Conservation (phyloP, 2,888 invertebrate genomes). For the Heliconius ismenius region DNA sequence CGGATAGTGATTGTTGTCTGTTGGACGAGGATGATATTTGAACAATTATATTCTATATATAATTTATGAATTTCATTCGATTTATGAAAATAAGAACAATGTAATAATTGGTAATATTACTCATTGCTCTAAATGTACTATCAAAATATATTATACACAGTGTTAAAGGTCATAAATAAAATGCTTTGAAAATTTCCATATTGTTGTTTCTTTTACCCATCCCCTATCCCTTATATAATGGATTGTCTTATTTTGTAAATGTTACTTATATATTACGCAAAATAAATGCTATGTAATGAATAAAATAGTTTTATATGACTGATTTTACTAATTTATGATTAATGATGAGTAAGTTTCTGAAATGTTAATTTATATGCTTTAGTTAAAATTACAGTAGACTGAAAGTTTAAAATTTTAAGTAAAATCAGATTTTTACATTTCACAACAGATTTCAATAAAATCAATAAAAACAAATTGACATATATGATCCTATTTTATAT, state of each 20-base stretch:
- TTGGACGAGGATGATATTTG: constrained; percentile 76
- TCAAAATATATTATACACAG: constrained; percentile 83
- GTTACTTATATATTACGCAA: too few relatives aligned
- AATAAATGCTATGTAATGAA: too few relatives aligned
- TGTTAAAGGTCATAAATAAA: constrained; percentile 83
- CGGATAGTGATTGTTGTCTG: constrained; percentile 78
- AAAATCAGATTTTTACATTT: too few relatives aligned
- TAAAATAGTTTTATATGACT: too few relatives aligned
- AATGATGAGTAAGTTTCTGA: too few relatives aligned
- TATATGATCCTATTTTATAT: not conserved
- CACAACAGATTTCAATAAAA: too few relatives aligned
- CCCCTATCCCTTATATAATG: not conserved
- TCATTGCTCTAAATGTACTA: constrained; percentile 83
- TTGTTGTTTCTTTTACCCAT: constrained; percentile 62
- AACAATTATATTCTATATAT: constrained; percentile 77
- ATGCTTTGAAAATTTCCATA: constrained; percentile 82
- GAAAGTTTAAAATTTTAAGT: too few relatives aligned
- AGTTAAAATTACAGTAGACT: too few relatives aligned
- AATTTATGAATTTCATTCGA: constrained; percentile 80
- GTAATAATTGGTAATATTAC: constrained; percentile 83
- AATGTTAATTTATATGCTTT: too few relatives aligned
- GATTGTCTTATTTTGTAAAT: not conserved
- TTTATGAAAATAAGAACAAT: constrained; percentile 80
- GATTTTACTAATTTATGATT: too few relatives aligned
- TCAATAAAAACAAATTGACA: too few relatives aligned